Base-by-base conservation (phyloP, 2,113 vertebrate genomes). In the Gadus macrocephalus region DNA sequence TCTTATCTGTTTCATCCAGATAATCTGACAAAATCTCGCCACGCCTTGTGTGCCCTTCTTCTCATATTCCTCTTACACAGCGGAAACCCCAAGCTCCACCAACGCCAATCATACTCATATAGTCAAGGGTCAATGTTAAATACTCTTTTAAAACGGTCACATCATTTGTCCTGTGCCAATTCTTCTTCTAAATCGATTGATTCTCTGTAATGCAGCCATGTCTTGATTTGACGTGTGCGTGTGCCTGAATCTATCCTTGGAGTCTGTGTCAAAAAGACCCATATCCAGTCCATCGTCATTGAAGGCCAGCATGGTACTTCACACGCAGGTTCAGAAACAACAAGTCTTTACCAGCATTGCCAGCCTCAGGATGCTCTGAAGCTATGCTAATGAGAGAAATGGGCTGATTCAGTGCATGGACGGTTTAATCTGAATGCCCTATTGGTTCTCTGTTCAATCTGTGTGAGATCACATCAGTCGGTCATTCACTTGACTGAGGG, bases 11-110 rank as follows among this genome's bases (percentile, higher is more conserved):
- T 82, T 82, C 71, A 80, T 83, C 73, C 62, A 27, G 53, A 70
- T 62, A 70, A 79, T 83, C 67, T 73, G 64, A 86, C 76, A 64
- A 81, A 86, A 69, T 77, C 76, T 82, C 74, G n/a, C 14, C 12
- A 62, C 72, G 75, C 81, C 62, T 74, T 59, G 25, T 1, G 71
- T 1, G 71, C 69, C 79, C 85, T 76, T 58, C 15, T 62, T 76
- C 64, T 79, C 79, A 84, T 79, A 75, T 69, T 9, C 42, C 67
- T 69, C 11, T 20, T 55, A 66, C 68, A 4, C 62, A 74, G 62
- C 79, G 31, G 31, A 25, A 25, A 25, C 25, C 31, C 31, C 31
- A 35, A 74, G 53, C 58, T 68, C 38, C 5, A n/a, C 65, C 49
- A 53, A 68, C 2, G 60, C 19, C 71, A 72, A 69, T 68, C 73